Base-by-base conservation (phyloP, 2,888 invertebrate genomes). In the Pachydiplax longipennis region DNA sequence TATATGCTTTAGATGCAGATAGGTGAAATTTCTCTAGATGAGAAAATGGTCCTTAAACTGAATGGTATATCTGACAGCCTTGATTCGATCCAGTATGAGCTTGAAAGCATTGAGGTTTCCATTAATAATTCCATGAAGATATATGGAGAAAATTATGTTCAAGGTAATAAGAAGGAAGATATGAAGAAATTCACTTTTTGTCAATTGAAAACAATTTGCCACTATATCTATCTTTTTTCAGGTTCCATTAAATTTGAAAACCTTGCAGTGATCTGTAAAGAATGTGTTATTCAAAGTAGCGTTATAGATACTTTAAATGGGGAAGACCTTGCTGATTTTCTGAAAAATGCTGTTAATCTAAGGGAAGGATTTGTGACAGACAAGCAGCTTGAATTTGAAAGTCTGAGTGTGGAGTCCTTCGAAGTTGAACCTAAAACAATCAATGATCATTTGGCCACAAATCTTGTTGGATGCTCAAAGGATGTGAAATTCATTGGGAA, bases 231-330 rank as follows among this genome's bases (percentile, higher is more conserved):
- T 18, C 40, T 91, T 90, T 48, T 53, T 91, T 2, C 53, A 91
- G 91, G 91, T 10, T 83, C 82, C n/a, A 13, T 91, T 31, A 80
- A 80, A 58, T 91, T 91, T 80, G 58, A 83, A 90, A 44, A 58
- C 31, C 44, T 91, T 15, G 18, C 25, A 35, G 25, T 91, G 8
- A 35, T 48, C 2, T 91, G 91, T 35, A 8, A 31, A 2, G 25
- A 83, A 58, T 91, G 91, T 22, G 73, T 35, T 18, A 80, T 91
- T 91, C 73, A 80, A 87, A 35, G 80, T 35, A 90, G 58, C 1
- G 2, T 53, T 3, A 80, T 91, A 53, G n/a, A 44, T n/a, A 44
- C 8, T 8, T 80, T 91, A 35, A 91, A 91, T 90, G 91, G 90
- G 22, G 91, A 91, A 80, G 40, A 80, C 82, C 37, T 91, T 53